Percentiles rank a stretch among this genome's conserved stretches.
Evolutionary conservation across 2,797 vertebrate species (phyloP).

Genomic region (Propithecus deckenii): DNA sequence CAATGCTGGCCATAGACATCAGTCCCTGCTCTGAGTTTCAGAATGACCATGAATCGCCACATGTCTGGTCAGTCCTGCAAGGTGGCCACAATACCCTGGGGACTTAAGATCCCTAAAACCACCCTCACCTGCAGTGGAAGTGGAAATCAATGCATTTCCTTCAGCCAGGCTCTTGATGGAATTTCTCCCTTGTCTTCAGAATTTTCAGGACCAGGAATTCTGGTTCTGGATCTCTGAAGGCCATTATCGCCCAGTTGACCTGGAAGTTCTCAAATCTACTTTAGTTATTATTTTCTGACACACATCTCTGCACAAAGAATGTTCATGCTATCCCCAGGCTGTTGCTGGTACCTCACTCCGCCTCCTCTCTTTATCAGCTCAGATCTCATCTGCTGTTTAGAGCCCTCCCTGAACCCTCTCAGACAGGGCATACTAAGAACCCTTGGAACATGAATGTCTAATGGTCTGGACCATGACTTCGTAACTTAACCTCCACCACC

Average conservation of each 20-base stretch:
- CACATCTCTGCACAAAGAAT: not conserved
- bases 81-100: not conserved
- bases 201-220: not conserved
- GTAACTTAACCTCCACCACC: not conserved
- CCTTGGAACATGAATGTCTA: not conserved
- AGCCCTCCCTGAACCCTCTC: not conserved
- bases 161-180: not conserved
- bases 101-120: not conserved
- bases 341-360: not conserved
- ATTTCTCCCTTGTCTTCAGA: not conserved
- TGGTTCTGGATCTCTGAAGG: not conserved
- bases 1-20: not conserved
- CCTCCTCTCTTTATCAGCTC: not conserved
- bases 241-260: not conserved
- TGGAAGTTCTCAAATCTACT: not conserved
- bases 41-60: not conserved
- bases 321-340: not conserved
- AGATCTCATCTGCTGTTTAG: not conserved
- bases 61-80: not conserved
- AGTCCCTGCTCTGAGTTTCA: not conserved
- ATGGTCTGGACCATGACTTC: not conserved
- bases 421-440: not conserved
- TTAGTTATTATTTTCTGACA: constrained; percentile 12
- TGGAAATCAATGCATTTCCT: not conserved
- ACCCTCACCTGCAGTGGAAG: not conserved